Percentiles rank a stretch among this genome's conserved stretches.
phyloP scores from a whole-genome alignment of 2,888 invertebrate genomes.

The Mesoligia furuncula region DNA sequence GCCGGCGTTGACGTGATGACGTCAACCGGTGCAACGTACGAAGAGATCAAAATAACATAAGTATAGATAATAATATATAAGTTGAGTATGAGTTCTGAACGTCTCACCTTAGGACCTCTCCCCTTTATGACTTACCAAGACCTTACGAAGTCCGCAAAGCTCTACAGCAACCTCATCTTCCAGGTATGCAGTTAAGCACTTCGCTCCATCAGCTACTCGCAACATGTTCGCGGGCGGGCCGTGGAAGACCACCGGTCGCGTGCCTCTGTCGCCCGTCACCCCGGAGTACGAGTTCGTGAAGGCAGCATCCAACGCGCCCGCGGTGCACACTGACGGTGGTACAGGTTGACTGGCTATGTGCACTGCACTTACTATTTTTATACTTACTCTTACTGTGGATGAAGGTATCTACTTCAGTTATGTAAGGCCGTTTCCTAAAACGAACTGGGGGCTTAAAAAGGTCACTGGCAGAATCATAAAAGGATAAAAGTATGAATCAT shows the following conservation, averaged over 20 bases:
- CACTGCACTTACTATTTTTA: constrained; percentile 72
- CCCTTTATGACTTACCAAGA: background rate
- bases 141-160: background rate
- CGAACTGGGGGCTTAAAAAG: too few relatives aligned
- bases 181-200: constrained; percentile 83
- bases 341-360: constrained; percentile 79
- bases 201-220: constrained; percentile 70
- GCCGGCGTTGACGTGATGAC: too few relatives aligned
- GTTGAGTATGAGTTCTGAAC: too few relatives aligned
- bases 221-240: constrained; percentile 72
- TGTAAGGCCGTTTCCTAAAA: background rate
- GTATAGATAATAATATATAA: too few relatives aligned
- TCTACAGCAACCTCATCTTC: constrained; percentile 18
- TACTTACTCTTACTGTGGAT: constrained; percentile 27
- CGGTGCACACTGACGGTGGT: constrained; percentile 81
- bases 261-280: constrained; percentile 71
- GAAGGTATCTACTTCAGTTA: too few relatives aligned
- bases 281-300: constrained; percentile 82
- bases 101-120: background rate
- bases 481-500: too few relatives aligned
- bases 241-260: constrained; percentile 80
- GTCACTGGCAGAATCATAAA: too few relatives aligned
- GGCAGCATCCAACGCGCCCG: constrained; percentile 76
- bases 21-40: too few relatives aligned
- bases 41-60: too few relatives aligned